Conservation (phyloP, 2,888 invertebrate genomes). For the Capitulum mitella region DNA sequence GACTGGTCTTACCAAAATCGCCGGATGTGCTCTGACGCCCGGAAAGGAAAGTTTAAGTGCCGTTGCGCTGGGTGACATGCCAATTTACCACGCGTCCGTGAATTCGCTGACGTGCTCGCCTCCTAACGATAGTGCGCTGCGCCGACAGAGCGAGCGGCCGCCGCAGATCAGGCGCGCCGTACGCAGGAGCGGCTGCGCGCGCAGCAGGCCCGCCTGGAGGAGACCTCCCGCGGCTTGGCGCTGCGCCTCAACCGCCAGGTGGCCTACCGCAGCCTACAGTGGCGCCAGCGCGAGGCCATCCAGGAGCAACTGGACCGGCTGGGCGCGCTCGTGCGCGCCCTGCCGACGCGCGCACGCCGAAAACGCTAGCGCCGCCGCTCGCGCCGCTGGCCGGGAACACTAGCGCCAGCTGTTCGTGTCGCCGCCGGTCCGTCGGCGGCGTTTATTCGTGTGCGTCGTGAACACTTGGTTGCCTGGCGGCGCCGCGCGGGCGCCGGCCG, state of each 20-base stretch:
- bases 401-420: neutral
- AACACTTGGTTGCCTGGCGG: neutral
- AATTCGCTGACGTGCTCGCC: no score
- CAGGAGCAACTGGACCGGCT: slow-evolving; percentile 18
- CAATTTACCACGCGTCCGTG: no score
- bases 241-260: slow-evolving; percentile 21
- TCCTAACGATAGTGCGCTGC: no score
- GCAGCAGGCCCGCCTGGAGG: slow-evolving; percentile 17
- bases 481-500: neutral
- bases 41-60: no score
- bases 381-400: neutral
- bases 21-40: no score
- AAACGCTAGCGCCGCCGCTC: neutral
- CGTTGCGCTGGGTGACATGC: no score
- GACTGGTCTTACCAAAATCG: no score
- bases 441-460: neutral
- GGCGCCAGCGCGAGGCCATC: neutral
- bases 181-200: slow-evolving; percentile 14
- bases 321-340: neutral
- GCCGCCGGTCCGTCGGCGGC: no score
- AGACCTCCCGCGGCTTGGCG: slow-evolving; percentile 1
- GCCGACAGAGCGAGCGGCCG: neutral
- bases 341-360: neutral
- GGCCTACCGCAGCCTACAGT: slow-evolving; percentile 4
- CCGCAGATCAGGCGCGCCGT: neutral